A percentile compares a stretch with the other conserved stretches of the same genome.
phyloP scores from a whole-genome alignment of 1,140 invertebrate species.

The Drosophila suzukii region DNA sequence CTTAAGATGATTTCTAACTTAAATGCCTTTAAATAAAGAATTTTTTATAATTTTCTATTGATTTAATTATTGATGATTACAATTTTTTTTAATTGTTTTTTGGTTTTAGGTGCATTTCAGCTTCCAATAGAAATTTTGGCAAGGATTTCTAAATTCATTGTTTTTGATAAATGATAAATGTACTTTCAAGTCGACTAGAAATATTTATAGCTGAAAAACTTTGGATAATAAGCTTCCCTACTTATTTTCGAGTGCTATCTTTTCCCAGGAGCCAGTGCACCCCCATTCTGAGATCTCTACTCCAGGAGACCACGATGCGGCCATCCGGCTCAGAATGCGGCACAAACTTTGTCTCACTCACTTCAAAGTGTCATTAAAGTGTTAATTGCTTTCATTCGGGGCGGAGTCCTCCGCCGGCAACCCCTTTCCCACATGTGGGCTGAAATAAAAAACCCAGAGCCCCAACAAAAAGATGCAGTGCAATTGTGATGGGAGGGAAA shows the following conservation, averaged over 20 bases:
- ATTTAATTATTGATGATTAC: too few species aligned
- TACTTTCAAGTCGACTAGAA: too few species aligned
- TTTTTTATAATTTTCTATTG: too few species aligned
- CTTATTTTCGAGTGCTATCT: conserved; percentile 9
- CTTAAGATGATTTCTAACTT: too few species aligned
- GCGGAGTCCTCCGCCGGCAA: conserved; percentile 1
- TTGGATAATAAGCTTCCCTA: neutral
- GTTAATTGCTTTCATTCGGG: conserved; percentile 77
- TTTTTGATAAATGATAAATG: too few species aligned
- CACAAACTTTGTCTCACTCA: conserved; percentile 60
- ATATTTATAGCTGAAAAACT: neutral
- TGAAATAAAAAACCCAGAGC: conserved; percentile 34
- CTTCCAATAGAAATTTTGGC: too few species aligned
- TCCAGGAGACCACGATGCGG: conserved; percentile 24
- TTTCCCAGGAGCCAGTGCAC: neutral
- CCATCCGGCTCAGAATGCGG: conserved; percentile 28
- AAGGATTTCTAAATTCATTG: too few species aligned
- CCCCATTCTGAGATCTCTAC: conserved; percentile 13
- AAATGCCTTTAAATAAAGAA: too few species aligned
- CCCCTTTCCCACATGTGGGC: conserved; percentile 12
- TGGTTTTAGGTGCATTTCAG: too few species aligned
- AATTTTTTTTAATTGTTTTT: too few species aligned
- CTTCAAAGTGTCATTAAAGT: conserved; percentile 80
- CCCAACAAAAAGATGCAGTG: conserved; percentile 54
- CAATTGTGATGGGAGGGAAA: conserved; percentile 20